A percentile compares a stretch with the other conserved stretches of the same genome.
Evolutionary conservation across 2,113 vertebrate genomes (phyloP).

Genomic region (Actinemys pallida): DNA sequence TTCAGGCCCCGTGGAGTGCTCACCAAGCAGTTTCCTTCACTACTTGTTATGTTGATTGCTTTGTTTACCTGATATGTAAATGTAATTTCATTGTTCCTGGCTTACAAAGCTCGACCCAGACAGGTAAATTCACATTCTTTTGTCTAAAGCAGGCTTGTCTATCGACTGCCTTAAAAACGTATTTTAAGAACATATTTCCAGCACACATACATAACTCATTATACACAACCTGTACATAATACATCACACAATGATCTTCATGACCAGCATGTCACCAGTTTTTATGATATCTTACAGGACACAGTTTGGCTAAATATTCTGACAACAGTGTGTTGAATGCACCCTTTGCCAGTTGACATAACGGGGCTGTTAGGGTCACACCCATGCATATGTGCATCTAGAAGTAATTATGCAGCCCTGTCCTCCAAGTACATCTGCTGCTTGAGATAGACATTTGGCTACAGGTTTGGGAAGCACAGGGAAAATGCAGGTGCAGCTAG

Average conservation of each 20-base stretch:
- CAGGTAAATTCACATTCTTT: not conserved
- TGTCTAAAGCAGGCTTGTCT: not conserved
- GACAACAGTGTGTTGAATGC: not conserved
- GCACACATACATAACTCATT: not conserved
- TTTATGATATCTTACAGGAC: not conserved
- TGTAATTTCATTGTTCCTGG: not conserved
- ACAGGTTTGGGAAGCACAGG: not conserved
- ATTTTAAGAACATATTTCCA: not conserved
- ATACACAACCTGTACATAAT: not conserved
- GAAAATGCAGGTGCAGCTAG: not conserved
- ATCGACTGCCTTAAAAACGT: not conserved
- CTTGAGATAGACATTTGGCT: not conserved
- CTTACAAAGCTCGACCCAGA: not conserved
- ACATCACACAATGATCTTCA: not conserved
- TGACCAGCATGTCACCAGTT: not conserved
- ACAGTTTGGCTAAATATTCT: not conserved
- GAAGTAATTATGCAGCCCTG: not conserved
- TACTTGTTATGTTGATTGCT: not conserved
- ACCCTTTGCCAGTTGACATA: not conserved
- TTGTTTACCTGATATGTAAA: not conserved
- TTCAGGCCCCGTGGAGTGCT: not conserved
- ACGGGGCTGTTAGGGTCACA: not conserved
- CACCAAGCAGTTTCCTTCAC: not conserved
- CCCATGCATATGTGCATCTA: not conserved
- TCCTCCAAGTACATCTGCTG: not conserved